phyloP scores from a whole-genome alignment of 2,888 invertebrate genomes.

The Blastobasis adustella region DNA sequence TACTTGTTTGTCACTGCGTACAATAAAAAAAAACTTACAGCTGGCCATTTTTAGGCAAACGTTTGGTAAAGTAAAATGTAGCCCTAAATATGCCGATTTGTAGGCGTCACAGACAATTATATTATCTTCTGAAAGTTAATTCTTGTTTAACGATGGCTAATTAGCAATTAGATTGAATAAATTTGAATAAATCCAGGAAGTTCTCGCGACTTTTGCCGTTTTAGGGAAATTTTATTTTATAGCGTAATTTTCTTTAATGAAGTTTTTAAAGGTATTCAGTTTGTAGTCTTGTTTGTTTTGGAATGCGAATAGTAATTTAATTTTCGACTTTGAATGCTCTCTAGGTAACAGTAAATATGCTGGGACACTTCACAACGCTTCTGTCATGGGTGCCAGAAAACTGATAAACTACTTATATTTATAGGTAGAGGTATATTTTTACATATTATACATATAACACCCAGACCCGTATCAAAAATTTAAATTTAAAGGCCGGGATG shows the following conservation, averaged over 20 bases:
- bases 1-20: too few species aligned
- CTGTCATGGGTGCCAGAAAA: too few species aligned
- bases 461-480: too few species aligned
- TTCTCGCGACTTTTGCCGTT: neutral
- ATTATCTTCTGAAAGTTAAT: neutral
- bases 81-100: too few species aligned
- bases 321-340: neutral
- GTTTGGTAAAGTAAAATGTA: too few species aligned
- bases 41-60: too few species aligned
- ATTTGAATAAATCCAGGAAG: conserved; percentile 3
- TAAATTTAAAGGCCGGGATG: too few species aligned
- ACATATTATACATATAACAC: too few species aligned
- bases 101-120: too few species aligned
- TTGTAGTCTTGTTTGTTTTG: neutral
- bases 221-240: neutral
- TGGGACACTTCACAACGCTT: neutral
- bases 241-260: neutral
- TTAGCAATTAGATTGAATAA: conserved; percentile 8
- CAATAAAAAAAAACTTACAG: too few species aligned
- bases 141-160: conserved; percentile 3
- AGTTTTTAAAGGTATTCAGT: neutral
- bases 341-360: neutral
- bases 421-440: too few species aligned
- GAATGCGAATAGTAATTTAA: neutral
- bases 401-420: too few species aligned